Evolutionary conservation across 2,797 vertebrate genomes (phyloP), one percentile per base, ranked within the genome.

Genomic region (Melanotaenia pygmaea): DNA sequence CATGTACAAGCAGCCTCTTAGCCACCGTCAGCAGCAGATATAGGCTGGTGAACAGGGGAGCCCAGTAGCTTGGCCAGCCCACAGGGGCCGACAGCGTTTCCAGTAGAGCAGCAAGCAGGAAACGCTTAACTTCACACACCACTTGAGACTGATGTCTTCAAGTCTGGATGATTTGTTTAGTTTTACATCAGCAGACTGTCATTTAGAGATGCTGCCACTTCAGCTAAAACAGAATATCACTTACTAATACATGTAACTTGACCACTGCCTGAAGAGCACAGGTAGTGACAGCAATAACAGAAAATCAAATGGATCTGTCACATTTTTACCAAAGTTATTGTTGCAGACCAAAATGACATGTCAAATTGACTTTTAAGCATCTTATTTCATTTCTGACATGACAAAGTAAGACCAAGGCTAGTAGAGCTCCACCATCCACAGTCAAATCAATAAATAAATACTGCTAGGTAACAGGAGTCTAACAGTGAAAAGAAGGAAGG

Each of bases 1-100:
- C 81, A 89, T 79, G 89, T 92, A 91, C 92, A 91, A 93, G 88
- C 88, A 87, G 91, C 86, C 88, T 88, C 80, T 91, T 72, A 87
- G 86, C 90, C 90, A 91, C 91, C 86, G 88, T 90, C 82, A 90
- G 90, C 90, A 89, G 86, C 86, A 86, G 84, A 64, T 84, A 84
- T 67, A 83, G 86, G 86, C 86, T 64, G 62, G 85, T 83, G 89
- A 87, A 91, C 83, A 90, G 91, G 70, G 86, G 89, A 92, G 88
- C 89, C 86, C 88, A 87, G 86, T 70, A 86, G 89, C 82, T 80
- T 87, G 76, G 86, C 86, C 82, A 73, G 68, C 83, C 83, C 83
- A 75, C 62, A 8, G 45, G 59, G 58, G 68, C 71, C 40, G 50
- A 72, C 65, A 28, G 72, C 62, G 62, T 65, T 82, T 85, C 66